Evolutionary conservation across 2,113 vertebrate species (phyloP).

Genomic region (Takifugu flavidus): DNA sequence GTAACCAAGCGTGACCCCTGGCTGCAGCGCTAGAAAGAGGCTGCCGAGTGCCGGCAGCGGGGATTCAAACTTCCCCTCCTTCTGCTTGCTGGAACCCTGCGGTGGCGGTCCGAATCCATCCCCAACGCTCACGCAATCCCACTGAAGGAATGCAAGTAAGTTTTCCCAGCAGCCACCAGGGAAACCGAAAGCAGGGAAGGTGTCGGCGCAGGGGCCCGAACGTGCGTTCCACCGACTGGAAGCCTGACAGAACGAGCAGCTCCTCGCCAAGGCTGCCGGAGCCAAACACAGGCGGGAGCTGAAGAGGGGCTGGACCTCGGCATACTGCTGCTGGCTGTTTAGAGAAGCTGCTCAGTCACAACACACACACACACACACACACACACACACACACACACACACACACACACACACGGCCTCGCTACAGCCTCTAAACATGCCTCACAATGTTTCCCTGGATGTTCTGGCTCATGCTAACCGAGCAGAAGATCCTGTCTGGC

Average conservation of each 20-base stretch:
- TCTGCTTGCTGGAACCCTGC: too few species aligned
- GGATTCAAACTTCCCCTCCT: too few species aligned
- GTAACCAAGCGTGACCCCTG: conserved; percentile 29
- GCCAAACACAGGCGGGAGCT: conserved; percentile 57
- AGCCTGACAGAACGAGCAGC: conserved; percentile 59
- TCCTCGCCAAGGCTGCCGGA: conserved; percentile 51
- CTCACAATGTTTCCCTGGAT: conserved; percentile 62
- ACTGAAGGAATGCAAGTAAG: conserved; percentile 4
- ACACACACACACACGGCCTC: conserved; percentile 7
- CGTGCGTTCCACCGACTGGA: conserved; percentile 49
- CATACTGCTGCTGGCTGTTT: conserved; percentile 53
- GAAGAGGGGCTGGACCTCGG: conserved; percentile 56
- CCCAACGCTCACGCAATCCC: neutral
- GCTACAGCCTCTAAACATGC: conserved; percentile 36
- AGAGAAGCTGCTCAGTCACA: conserved; percentile 44
- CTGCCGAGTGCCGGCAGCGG: conserved; percentile 1
- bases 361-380: conserved; percentile 13
- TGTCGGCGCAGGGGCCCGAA: conserved; percentile 29
- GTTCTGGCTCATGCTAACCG: conserved; percentile 61
- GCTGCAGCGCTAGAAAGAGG: conserved; percentile 34
- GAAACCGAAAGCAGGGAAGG: conserved; percentile 28
- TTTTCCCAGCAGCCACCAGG: conserved; percentile 3
- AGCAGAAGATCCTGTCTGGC: conserved; percentile 65
- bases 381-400: conserved; percentile 4
- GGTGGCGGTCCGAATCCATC: too few species aligned